Evolutionary conservation across 2,888 invertebrate species (phyloP).

Genomic region (Drosophila cyrtoloma): DNA sequence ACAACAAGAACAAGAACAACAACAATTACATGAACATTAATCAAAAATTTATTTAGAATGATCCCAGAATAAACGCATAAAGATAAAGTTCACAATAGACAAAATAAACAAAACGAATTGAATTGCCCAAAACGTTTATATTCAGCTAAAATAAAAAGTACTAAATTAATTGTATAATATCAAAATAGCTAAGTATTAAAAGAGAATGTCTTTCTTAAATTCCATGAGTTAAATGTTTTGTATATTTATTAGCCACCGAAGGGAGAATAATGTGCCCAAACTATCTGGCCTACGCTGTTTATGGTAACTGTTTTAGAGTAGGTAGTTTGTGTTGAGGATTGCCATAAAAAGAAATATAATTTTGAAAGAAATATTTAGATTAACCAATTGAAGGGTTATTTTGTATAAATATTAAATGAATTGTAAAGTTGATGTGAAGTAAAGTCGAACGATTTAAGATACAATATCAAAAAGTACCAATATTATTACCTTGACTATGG

Average conservation of each 20-base stretch:
- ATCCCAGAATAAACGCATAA: conserved; percentile 52
- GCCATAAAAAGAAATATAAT: conserved; percentile 58
- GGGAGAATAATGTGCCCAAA: conserved; percentile 80
- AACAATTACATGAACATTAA: conserved; percentile 32
- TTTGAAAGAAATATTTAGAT: conserved; percentile 22
- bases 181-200: conserved; percentile 63
- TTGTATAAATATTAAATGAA: not conserved
- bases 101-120: conserved; percentile 4
- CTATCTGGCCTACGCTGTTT: conserved; percentile 82
- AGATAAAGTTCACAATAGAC: conserved; percentile 38
- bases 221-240: not conserved
- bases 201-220: conserved; percentile 6
- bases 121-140: not conserved
- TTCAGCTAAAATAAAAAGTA: not conserved
- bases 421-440: not conserved
- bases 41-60: conserved; percentile 56
- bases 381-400: conserved; percentile 15
- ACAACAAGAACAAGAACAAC: conserved; percentile 1
- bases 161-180: conserved; percentile 33
- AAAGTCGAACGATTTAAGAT: conserved; percentile 1
- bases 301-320: conserved; percentile 68
- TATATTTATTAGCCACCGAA: conserved; percentile 67
- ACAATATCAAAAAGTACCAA: conserved; percentile 59
- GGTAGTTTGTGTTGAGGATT: conserved; percentile 34
- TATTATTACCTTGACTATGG: conserved; percentile 55